These are phyloP conservation scores for Riparia riparia DNA, from an alignment of 2,113 vertebrate genomes.

Conservation along the genomic window DNA sequence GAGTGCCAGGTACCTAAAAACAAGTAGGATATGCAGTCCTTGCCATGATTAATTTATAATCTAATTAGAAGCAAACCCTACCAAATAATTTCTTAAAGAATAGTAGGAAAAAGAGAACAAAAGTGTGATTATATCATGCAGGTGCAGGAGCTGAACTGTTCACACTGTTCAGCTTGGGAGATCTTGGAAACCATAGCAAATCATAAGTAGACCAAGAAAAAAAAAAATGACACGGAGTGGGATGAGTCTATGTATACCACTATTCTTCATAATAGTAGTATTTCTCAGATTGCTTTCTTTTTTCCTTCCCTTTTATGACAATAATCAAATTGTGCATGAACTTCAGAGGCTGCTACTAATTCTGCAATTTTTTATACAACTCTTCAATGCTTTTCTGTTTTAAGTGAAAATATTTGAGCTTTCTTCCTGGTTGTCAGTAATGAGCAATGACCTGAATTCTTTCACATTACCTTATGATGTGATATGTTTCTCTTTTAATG, in stretches of 20 bases:
- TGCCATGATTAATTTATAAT: conserved; percentile 11
- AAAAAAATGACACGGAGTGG: neutral
- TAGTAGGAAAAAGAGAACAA: neutral
- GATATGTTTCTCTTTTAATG: neutral
- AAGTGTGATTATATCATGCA: neutral
- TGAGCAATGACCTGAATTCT: neutral
- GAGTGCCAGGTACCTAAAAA: neutral
- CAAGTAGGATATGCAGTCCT: neutral
- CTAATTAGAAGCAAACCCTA: conserved; percentile 9
- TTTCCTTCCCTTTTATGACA: neutral
- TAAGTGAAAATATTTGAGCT: neutral
- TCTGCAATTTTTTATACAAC: neutral
- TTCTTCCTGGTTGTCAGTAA: neutral
- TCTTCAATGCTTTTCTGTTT: neutral
- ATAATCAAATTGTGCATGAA: neutral
- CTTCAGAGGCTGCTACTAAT: conserved; percentile 10
- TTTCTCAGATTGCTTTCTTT: conserved; percentile 13
- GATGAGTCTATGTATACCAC: neutral
- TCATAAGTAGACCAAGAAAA: neutral
- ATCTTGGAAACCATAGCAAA: neutral
- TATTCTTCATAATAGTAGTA: neutral
- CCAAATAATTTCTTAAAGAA: neutral
- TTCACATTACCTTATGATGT: neutral
- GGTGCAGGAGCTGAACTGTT: neutral
- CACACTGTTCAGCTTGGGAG: neutral